Conservation (phyloP, 2,797 vertebrate genomes). For the Danio jaintianensis region DNA sequence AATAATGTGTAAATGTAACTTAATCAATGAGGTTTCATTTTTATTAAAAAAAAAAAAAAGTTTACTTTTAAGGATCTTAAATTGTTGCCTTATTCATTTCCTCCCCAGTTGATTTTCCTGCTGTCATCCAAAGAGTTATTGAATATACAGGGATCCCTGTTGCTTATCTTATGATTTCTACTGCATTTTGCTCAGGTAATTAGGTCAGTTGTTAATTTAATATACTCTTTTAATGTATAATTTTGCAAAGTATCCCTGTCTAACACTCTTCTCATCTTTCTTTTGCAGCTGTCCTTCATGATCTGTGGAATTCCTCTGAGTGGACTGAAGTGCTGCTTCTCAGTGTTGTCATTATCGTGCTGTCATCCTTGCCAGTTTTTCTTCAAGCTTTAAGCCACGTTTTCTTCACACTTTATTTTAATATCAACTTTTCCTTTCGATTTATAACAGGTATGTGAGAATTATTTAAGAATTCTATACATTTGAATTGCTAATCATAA, state of each 20-base stretch:
- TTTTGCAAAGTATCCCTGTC: neutral
- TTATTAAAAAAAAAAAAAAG: neutral
- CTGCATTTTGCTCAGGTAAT: constrained; percentile 22
- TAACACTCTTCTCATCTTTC: neutral
- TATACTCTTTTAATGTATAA: neutral
- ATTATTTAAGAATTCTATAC: too few relatives aligned
- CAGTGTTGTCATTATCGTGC: constrained; percentile 4
- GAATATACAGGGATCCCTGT: neutral
- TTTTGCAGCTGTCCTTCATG: constrained; percentile 17
- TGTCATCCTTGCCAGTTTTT: constrained; percentile 3
- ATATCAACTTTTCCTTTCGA: neutral
- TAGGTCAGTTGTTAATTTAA: neutral
- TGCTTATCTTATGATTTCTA: constrained; percentile 26
- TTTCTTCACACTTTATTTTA: neutral
- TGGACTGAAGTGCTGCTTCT: neutral
- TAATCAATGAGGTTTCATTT: neutral
- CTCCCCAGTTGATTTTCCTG: constrained; percentile 10
- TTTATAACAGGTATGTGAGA: neutral
- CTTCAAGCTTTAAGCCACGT: neutral
- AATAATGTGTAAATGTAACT: neutral
- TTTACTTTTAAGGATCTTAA: neutral
- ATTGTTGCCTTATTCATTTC: neutral
- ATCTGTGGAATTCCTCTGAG: constrained; percentile 25
- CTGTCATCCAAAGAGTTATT: neutral
- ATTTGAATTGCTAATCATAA: too few relatives aligned